Base-by-base conservation (phyloP, 30 jellyfish, hydroid and myxozoan species). In the Hydractinia symbiolongicarpus region DNA sequence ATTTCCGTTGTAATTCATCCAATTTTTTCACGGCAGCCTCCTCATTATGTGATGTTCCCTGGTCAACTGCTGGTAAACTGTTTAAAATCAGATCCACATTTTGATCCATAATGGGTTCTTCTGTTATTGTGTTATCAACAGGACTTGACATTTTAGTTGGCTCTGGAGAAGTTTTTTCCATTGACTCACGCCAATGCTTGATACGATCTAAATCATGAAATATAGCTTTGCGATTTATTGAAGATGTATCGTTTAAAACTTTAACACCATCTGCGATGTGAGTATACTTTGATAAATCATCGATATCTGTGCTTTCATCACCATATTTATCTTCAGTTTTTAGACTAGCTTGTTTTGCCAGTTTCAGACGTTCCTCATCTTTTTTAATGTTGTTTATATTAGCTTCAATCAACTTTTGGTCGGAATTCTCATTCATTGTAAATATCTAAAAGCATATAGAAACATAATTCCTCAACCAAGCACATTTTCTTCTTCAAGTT, bases 201-300 rank as follows among this genome's bases (percentile, higher is more conserved):
- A 79, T 20, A 8, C 87, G 86, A 79, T 79, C 87, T 52, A 79
- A 79, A 68, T 79, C 87, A 21, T 66, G 80, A 30, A 58, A 79
- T 19, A 79, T 79, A 8, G 87, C 67, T 54, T 79, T 79, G 14
- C 69, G 57, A 52, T 79, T 79, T 7, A 79, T 79, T 40, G 84
- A 7, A 14, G 72, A 79, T n/a, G 87, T 79, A n/a, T 66, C 50
- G 14, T 79, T 83, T 30, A 79, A 56, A 8, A 79, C 81, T 21
- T 79, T 79, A 16, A 79, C 30, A n/a, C 87, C 87, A 19, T 79
- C 87, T 15, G 87, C 10, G 1, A 61, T 84, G 21, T 19, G 81
- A 15, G 87, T 79, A 56, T 77, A 77, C 20, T 55, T 60, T 14
- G 72, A 44, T 10, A 77, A 55, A 55, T 60, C 77, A 55, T 77